phyloP scores from a whole-genome alignment of 2,797 vertebrate genomes.

The Clarias pachynema region DNA sequence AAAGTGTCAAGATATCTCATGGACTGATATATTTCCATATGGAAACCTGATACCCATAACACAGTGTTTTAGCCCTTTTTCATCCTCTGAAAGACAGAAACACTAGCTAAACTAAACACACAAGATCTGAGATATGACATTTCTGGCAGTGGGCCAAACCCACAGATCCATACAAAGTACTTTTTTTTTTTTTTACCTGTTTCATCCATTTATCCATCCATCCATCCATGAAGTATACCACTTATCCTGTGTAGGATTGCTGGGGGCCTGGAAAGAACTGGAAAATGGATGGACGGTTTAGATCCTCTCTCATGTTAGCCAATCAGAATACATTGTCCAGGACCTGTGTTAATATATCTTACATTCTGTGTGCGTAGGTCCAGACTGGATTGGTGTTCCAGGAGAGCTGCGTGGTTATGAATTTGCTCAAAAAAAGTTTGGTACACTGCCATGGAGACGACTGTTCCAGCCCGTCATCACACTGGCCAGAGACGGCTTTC shows the following conservation, averaged over 20 bases:
- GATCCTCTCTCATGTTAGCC: background rate
- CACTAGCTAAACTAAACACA: background rate
- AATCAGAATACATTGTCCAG: too few relatives aligned
- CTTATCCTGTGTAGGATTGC: too few relatives aligned
- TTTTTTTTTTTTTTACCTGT: background rate
- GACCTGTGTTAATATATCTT: background rate
- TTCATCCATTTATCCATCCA: background rate
- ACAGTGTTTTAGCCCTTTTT: background rate
- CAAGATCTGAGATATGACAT: background rate
- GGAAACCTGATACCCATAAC: background rate
- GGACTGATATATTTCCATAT: background rate
- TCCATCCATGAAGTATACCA: background rate
- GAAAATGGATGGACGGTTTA: background rate
- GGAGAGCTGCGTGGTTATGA: constrained; percentile 29
- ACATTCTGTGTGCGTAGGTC: constrained; percentile 58
- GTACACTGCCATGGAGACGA: constrained; percentile 13
- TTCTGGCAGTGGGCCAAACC: background rate
- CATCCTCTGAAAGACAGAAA: background rate
- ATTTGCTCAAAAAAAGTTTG: background rate
- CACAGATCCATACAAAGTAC: background rate
- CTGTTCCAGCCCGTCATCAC: constrained; percentile 11
- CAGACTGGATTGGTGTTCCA: constrained; percentile 19
- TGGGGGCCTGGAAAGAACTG: too few relatives aligned
- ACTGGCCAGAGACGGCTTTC: constrained; percentile 19
- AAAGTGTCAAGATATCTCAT: background rate